Evolutionary conservation across 35 echinoderm and acorn worm genomes (phyloP).

Genomic region (Strongylocentrotus purpuratus): DNA sequence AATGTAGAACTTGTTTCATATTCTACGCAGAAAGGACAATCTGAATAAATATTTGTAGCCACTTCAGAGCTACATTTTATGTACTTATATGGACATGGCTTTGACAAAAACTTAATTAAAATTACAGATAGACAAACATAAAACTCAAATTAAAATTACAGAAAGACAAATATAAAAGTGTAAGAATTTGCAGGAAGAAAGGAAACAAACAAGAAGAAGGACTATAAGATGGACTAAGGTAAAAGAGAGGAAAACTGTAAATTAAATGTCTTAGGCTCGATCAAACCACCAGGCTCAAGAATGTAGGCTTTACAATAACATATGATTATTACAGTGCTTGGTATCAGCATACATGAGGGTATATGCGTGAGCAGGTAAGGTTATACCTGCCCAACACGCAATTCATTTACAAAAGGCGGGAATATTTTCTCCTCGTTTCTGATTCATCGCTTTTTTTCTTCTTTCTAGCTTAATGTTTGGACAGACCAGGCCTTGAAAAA

Average conservation of each 20-base stretch:
- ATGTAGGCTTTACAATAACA: background rate
- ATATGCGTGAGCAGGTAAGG: background rate
- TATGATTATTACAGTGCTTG: background rate
- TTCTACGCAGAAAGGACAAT: too few species aligned
- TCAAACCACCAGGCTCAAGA: background rate
- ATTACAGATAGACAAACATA: background rate
- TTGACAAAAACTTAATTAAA: too few species aligned
- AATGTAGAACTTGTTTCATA: too few species aligned
- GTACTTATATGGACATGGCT: too few species aligned
- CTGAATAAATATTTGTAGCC: too few species aligned
- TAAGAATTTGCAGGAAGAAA: background rate
- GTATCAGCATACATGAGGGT: background rate
- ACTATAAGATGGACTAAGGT: background rate
- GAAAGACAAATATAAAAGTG: background rate
- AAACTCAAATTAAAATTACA: background rate
- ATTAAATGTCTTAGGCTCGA: background rate
- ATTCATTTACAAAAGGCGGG: background rate
- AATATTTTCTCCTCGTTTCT: background rate
- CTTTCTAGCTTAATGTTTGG: background rate
- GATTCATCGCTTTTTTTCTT: background rate
- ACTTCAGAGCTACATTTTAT: too few species aligned
- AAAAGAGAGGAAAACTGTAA: background rate
- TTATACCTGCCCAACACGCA: background rate
- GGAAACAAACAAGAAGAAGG: background rate
- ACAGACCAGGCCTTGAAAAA: slow-evolving; percentile 15